Base-by-base conservation (phyloP, 2,113 vertebrate species). In the Thunnus maccoyii region DNA sequence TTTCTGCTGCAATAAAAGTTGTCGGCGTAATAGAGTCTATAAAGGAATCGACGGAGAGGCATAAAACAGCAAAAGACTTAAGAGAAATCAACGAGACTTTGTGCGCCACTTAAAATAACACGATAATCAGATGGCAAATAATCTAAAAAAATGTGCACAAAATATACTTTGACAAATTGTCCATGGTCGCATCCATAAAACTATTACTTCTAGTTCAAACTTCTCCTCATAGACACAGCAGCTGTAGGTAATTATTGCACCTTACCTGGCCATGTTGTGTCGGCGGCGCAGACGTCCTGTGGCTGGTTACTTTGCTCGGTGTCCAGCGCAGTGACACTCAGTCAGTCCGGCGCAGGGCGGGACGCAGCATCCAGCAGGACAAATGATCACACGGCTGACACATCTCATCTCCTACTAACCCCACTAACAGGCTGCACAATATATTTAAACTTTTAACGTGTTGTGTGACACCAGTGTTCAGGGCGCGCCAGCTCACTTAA, bases 241-340 rank as follows among this genome's bases (percentile, higher is more conserved):
- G 16, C 5, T 15, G 41, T 6, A 55, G 16, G 17, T 9, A 17
- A 56, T 1, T n/a, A 27, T 41, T 1, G 1, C 48, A 60, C 41
- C 67, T 30, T 63, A 87, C 89, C 89, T 80, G 73, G 3, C 47
- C 64, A 51, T 71, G 72, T 2, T 32, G 52, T 9, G 11, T 71
- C 15, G n/a, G 20, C 9, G 36, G 27, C 12, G 52, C 71, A 62
- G 47, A 41, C 12, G 68, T 68, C 25, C 63, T 10, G 60, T 17
- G 0, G 15, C 30, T 64, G 27, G 9, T 20, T 13, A 25, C 46
- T 61, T 18, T 0, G 25, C 25, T 74, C 58, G 1, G 30, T 10
- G 75, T 7, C 10, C 63, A 2, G 22, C 48, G 63, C 67, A n/a
- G 70, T 14, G 65, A 3, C 10, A 51, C 18, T 61, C 32, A 30